Evolutionary conservation across 2,888 invertebrate genomes (phyloP).

Genomic region (Eurytoma adleriae): DNA sequence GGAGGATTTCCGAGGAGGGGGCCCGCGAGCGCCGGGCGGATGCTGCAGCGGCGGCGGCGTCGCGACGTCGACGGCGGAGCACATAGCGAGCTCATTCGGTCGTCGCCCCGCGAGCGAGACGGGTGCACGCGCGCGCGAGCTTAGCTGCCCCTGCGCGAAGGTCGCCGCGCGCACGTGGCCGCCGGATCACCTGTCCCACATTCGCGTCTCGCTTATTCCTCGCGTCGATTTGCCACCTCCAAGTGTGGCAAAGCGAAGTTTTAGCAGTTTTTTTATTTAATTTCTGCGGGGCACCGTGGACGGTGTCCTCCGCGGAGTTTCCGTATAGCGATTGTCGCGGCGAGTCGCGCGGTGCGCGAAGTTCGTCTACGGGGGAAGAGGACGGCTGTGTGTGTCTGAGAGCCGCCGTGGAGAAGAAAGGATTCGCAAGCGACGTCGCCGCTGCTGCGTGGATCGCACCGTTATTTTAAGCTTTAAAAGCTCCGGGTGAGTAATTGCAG

Average conservation of each 20-base stretch:
- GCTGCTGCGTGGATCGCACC: conserved; percentile 4
- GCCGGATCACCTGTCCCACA: neutral
- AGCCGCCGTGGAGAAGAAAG: conserved; percentile 41
- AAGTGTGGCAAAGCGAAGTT: too few relatives aligned
- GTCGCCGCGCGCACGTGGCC: neutral
- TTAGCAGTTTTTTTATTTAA: too few relatives aligned
- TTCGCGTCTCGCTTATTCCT: too few relatives aligned
- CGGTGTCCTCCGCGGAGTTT: neutral
- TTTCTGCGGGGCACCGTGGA: too few relatives aligned
- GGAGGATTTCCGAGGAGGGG: conserved; percentile 15
- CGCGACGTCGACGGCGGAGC: conserved; percentile 30
- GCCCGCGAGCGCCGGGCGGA: neutral
- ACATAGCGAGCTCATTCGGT: conserved; percentile 63
- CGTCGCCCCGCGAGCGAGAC: conserved; percentile 60
- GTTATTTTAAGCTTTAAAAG: conserved; percentile 58
- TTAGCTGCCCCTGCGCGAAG: neutral
- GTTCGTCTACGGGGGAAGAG: neutral
- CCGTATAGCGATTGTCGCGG: too few relatives aligned
- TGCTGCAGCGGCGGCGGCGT: conserved; percentile 46
- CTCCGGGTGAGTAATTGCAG: conserved; percentile 56
- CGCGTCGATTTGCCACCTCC: too few relatives aligned
- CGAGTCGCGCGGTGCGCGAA: neutral
- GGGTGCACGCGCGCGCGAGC: conserved; percentile 55
- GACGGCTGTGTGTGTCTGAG: neutral
- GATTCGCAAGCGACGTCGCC: conserved; percentile 6